Evolutionary conservation across 2,888 invertebrate species (phyloP).

Genomic region (Coelopa pilipes): DNA sequence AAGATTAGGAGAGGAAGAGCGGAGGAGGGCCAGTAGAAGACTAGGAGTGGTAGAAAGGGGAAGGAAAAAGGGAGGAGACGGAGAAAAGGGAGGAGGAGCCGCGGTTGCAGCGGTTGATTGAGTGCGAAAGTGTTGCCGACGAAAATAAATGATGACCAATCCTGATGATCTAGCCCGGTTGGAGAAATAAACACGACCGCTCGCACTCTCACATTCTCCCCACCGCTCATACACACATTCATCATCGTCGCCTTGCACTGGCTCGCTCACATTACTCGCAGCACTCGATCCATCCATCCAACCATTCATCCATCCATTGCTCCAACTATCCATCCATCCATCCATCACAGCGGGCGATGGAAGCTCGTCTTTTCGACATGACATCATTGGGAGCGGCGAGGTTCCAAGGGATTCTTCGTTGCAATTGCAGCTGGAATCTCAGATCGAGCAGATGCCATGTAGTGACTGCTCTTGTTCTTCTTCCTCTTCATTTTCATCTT

Average conservation of each 20-base stretch:
- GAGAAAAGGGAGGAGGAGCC: too few species aligned
- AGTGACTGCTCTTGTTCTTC: too few species aligned
- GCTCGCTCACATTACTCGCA: too few species aligned
- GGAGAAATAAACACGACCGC: neutral
- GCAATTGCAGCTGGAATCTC: slow-evolving; percentile 20
- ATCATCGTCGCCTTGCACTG: too few species aligned
- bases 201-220: neutral
- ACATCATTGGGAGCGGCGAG: slow-evolving; percentile 12
- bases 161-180: neutral
- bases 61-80: too few species aligned
- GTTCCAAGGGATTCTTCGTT: slow-evolving; percentile 2
- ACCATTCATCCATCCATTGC: slow-evolving; percentile 3
- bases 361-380: slow-evolving; percentile 13
- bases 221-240: too few species aligned
- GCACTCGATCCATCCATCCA: neutral
- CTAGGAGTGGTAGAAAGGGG: too few species aligned
- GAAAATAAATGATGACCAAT: slow-evolving; percentile 21
- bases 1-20: neutral
- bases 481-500: neutral
- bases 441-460: too few species aligned
- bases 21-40: too few species aligned
- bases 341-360: neutral
- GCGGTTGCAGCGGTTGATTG: neutral
- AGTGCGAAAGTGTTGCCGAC: slow-evolving; percentile 18
- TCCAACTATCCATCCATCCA: neutral